Evolutionary conservation across 2,113 vertebrate species (phyloP).

Genomic region (Gorsachius goisagi): DNA sequence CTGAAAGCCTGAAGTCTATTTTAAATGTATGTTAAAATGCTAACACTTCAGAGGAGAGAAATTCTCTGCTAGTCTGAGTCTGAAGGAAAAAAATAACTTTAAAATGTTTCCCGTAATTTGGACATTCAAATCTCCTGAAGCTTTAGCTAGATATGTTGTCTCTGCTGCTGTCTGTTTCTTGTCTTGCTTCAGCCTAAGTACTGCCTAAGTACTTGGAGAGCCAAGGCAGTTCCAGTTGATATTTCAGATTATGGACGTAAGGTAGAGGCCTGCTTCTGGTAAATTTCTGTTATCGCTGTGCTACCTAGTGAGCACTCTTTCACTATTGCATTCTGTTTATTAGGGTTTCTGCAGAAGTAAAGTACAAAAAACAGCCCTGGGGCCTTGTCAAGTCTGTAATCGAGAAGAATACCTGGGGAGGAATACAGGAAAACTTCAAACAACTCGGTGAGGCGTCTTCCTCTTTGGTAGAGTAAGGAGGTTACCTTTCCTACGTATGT

Average conservation of each 20-base stretch:
- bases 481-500: neutral
- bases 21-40: neutral
- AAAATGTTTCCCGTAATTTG: neutral
- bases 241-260: neutral
- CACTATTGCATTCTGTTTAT: neutral
- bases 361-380: slow-evolving; percentile 96
- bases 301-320: neutral
- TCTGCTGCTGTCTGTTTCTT: neutral
- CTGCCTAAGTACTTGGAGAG: neutral
- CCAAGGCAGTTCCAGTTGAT: neutral
- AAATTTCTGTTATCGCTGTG: neutral
- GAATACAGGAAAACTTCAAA: slow-evolving; percentile 88
- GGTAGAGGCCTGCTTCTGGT: neutral
- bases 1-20: neutral
- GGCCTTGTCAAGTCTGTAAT: slow-evolving; percentile 92
- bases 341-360: slow-evolving; percentile 91
- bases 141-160: neutral
- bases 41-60: neutral
- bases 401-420: slow-evolving; percentile 95
- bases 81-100: neutral
- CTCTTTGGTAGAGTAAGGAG: neutral
- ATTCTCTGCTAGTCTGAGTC: neutral
- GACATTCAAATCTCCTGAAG: neutral
- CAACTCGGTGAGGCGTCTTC: slow-evolving; percentile 84
- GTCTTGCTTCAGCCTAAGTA: neutral